Evolutionary conservation across 2,797 vertebrate species (phyloP).

Genomic region (Mionectes olivaceus): DNA sequence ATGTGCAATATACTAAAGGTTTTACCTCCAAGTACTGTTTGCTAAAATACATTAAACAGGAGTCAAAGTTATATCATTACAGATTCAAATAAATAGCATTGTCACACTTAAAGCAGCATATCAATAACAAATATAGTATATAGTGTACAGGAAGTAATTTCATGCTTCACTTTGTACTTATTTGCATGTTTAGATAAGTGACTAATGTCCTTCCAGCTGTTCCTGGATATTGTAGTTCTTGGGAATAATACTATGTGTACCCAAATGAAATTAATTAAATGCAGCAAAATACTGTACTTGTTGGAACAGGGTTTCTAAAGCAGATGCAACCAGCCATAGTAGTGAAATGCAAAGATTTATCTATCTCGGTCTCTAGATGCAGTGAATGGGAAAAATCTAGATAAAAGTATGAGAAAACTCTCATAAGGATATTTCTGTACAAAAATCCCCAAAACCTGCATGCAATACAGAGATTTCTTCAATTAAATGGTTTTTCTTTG

Average conservation of each 20-base stretch:
- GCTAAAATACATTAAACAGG: not conserved
- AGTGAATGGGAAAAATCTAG: not conserved
- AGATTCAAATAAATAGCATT: not conserved
- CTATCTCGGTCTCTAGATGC: not conserved
- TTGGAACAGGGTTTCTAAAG: not conserved
- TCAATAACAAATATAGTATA: not conserved
- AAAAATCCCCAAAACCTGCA: not conserved
- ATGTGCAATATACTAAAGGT: not conserved
- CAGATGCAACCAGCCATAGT: not conserved
- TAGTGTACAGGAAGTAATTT: conserved; percentile 31
- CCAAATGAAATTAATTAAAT: conserved; percentile 11
- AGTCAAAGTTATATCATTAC: not conserved
- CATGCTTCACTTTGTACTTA: conserved; percentile 25
- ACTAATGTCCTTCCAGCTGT: conserved; percentile 1
- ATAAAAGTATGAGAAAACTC: not conserved
- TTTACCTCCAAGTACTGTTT: not conserved
- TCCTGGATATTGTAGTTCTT: not conserved
- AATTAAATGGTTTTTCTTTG: not conserved
- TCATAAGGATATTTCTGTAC: not conserved
- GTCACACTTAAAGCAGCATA: not conserved
- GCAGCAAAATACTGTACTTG: not conserved
- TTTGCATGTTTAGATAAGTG: conserved; percentile 12
- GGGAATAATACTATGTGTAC: rapidly evolving
- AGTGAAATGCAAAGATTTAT: not conserved
- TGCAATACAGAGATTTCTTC: not conserved